Evolutionary conservation across 2,797 vertebrate species (phyloP), one percentile per base, ranked within the genome.

Genomic region (Pelochelys cantorii): DNA sequence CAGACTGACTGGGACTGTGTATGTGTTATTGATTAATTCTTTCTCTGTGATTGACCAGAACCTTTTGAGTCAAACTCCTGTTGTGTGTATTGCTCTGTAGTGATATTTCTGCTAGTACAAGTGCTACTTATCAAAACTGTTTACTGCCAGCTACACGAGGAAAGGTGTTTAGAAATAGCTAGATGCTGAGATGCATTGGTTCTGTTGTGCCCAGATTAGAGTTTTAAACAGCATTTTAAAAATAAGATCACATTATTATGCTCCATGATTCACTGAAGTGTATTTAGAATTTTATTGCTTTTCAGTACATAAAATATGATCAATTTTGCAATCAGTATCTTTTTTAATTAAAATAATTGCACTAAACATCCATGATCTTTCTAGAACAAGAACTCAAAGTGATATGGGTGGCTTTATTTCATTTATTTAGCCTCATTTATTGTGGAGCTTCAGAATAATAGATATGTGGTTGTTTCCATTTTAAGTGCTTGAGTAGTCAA

Each of bases 181-280:
- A 14, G 59, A 81, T 5, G 9, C 20, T 81, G 80, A 78, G 13
- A 48, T 74, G n/a, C 77, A 48, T 15, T 31, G 27, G 52, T 53
- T 31, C 75, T 17, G 15, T 74, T 11, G 20, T 37, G 71, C 3
- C 0, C 12, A 0, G 4, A 52, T 20, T 48, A 6, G 34, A 12
- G 48, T 25, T 48, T 1, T 11, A 79, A 53, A 31, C 11, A 12
- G 31, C 22, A 53, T 59, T 78, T 59, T 53, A 25, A 82, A 23
- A 62, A 77, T 62, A 9, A 68, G 1, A 10, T n/a, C 14, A 6
- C 12, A 3, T 13, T 79, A 4, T 34, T 34, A 13, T 52, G 54
- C 3, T 79, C 42, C 2, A 12, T 37, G 59, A 37, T 14, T 17
- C 29, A 79, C 0, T 53, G 75, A 53, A 29, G 37, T 53, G 27